A percentile compares a stretch with the other conserved stretches of the same genome.
These are phyloP conservation scores for Halictus quadricinctus DNA, from an alignment of 2,888 invertebrate genomes.

Conservation along the genomic window DNA sequence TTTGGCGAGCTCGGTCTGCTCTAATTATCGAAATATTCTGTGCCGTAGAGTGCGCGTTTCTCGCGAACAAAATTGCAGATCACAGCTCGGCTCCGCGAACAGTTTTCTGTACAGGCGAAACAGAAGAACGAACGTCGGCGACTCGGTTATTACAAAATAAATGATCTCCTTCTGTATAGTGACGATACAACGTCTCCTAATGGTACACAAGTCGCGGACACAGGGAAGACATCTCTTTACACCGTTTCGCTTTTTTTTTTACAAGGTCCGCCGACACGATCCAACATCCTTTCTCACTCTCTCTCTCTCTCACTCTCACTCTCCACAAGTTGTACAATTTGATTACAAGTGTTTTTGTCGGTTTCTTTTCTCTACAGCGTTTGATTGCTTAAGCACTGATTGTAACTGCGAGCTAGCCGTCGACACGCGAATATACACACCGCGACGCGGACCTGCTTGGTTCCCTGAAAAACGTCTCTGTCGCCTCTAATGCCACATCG, in stretches of 20 bases:
- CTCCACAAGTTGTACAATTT: constrained; percentile 62
- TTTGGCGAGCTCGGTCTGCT: neutral
- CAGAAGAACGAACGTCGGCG: neutral
- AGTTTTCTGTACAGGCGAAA: neutral
- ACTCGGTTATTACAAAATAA: constrained; percentile 21
- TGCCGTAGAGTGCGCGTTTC: neutral
- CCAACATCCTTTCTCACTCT: neutral
- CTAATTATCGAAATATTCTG: neutral
- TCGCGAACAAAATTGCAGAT: neutral
- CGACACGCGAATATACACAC: constrained; percentile 13
- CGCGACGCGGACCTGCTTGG: constrained; percentile 30
- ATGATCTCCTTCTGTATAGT: constrained; percentile 29
- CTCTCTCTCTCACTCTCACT: neutral
- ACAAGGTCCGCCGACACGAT: neutral
- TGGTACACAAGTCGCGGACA: constrained; percentile 51
- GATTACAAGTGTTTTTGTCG: constrained; percentile 57
- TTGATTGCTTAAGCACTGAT: constrained; percentile 65
- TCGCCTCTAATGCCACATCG: constrained; percentile 39
- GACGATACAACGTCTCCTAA: constrained; percentile 50
- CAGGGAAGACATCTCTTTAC: constrained; percentile 68
- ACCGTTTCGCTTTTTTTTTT: constrained; percentile 27
- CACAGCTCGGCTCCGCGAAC: neutral
- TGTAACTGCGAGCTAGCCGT: constrained; percentile 48
- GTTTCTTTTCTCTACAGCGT: constrained; percentile 29
- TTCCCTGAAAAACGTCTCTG: constrained; percentile 51